A percentile compares a stretch with the other conserved stretches of the same genome.
These are phyloP conservation scores for Troides helena DNA, from an alignment of 2,888 invertebrate genomes.

Conservation along the genomic window DNA sequence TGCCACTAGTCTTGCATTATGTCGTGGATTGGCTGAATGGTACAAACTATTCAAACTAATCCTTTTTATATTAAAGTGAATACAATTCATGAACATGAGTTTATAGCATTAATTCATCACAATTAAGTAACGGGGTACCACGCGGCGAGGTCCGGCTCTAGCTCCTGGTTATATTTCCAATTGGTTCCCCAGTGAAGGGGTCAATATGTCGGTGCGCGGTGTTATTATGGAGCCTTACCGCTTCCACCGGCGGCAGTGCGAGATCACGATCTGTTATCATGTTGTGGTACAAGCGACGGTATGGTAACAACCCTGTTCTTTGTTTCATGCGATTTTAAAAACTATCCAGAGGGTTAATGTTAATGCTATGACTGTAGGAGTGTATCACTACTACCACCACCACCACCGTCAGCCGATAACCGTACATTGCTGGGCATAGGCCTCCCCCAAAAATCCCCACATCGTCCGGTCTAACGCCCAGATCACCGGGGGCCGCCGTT, in stretches of 20 bases:
- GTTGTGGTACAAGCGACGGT: slow-evolving; percentile 10
- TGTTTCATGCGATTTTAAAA: not conserved
- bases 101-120: slow-evolving; percentile 24
- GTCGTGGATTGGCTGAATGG: too few relatives aligned
- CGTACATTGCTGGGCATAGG: too few relatives aligned
- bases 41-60: too few relatives aligned
- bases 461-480: too few relatives aligned
- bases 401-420: too few relatives aligned
- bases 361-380: not conserved
- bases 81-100: not conserved
- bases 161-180: slow-evolving; percentile 18
- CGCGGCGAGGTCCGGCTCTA: slow-evolving; percentile 5
- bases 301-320: not conserved
- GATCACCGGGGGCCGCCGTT: too few relatives aligned
- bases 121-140: slow-evolving; percentile 15
- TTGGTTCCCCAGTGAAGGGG: slow-evolving; percentile 22
- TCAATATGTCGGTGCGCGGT: slow-evolving; percentile 21
- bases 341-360: not conserved
- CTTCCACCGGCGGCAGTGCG: slow-evolving; percentile 21
- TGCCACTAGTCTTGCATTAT: too few relatives aligned
- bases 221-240: slow-evolving; percentile 28
- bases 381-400: too few relatives aligned
- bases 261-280: slow-evolving; percentile 29
- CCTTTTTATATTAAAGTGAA: too few relatives aligned
- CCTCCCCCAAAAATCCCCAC: too few relatives aligned